phyloP scores from a whole-genome alignment of 2,797 vertebrate genomes.

The Perodicticus potto region DNA sequence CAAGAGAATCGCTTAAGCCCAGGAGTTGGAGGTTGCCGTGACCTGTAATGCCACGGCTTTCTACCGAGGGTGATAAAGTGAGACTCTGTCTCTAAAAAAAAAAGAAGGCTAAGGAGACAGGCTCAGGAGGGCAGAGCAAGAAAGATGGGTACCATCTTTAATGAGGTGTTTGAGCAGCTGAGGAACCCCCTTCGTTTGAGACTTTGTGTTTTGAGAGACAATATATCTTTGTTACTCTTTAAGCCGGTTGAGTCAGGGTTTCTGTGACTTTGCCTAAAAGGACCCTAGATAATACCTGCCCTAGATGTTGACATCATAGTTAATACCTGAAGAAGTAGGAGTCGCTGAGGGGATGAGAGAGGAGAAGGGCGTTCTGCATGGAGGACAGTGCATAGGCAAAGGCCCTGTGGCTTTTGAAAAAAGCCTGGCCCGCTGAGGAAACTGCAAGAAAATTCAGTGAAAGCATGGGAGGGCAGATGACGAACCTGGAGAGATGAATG shows the following conservation, averaged over 20 bases:
- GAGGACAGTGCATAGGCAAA: not conserved
- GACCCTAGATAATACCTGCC: not conserved
- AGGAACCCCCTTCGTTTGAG: not conserved
- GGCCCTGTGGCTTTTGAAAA: not conserved
- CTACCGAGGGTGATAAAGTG: too few species aligned
- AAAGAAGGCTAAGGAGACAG: not conserved
- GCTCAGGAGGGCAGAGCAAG: not conserved
- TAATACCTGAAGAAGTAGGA: slow-evolving; percentile 3
- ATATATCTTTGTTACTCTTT: not conserved
- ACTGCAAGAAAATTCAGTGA: not conserved
- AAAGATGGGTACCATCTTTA: not conserved
- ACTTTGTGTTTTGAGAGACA: not conserved
- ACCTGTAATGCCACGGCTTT: too few species aligned
- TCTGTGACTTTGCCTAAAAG: not conserved
- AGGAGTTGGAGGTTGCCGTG: too few species aligned
- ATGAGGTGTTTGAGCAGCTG: not conserved
- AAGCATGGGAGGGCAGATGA: not conserved
- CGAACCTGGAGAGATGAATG: not conserved
- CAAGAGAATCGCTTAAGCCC: too few species aligned
- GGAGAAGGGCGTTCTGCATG: not conserved
- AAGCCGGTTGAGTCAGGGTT: not conserved
- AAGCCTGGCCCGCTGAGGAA: not conserved
- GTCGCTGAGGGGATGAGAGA: not conserved
- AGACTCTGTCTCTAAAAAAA: too few species aligned
- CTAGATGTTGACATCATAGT: not conserved